Evolutionary conservation across 2,113 vertebrate species (phyloP).

Genomic region (Tragelaphus strepsiceros): DNA sequence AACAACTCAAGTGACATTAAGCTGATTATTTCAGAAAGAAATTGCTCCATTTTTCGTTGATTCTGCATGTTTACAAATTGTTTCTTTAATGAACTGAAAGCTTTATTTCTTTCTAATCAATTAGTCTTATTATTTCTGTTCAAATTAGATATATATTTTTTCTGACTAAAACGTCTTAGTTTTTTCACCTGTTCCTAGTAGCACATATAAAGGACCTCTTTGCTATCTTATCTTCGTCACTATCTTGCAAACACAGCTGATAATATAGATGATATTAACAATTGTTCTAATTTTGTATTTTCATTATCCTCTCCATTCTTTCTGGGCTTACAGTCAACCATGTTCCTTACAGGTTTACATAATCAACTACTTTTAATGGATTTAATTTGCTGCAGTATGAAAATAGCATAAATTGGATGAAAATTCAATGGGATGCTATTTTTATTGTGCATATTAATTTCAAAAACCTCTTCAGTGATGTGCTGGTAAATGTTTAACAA

Average conservation of each 20-base stretch:
- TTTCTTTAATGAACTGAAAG: background rate
- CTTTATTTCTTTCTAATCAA: background rate
- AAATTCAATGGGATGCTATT: background rate
- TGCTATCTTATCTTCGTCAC: background rate
- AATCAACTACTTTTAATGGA: background rate
- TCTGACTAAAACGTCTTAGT: background rate
- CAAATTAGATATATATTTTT: background rate
- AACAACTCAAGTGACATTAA: background rate
- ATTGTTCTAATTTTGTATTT: background rate
- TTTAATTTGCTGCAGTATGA: background rate
- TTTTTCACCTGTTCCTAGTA: background rate
- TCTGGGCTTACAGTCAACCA: background rate
- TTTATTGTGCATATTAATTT: background rate
- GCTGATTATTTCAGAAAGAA: background rate
- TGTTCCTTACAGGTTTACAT: background rate
- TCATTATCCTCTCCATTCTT: background rate
- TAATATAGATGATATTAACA: background rate
- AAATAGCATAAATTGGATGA: background rate
- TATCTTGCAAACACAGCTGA: background rate
- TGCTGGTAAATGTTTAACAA: background rate
- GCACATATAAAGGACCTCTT: background rate
- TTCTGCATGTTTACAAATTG: background rate
- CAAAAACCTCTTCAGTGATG: background rate
- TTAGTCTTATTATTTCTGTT: background rate
- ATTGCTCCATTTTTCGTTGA: background rate